phyloP scores from a whole-genome alignment of 2,888 invertebrate genomes.

The Megastigmus dorsalis region DNA sequence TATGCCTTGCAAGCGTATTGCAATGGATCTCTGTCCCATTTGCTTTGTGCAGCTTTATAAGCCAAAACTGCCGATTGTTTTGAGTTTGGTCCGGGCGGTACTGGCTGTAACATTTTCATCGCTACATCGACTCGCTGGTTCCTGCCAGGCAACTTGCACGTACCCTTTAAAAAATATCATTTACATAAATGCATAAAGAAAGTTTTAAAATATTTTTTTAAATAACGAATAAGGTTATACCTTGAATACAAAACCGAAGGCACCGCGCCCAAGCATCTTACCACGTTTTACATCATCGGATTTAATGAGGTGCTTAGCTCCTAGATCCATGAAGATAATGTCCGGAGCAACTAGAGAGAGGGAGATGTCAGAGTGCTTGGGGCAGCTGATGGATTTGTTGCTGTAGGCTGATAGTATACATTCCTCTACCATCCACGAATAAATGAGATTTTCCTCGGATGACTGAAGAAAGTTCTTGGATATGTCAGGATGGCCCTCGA shows the following conservation, averaged over 20 bases:
- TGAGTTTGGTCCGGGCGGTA: constrained; percentile 86
- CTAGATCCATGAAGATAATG: constrained; percentile 92
- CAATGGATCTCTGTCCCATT: constrained; percentile 95
- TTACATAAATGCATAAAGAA: too few species aligned
- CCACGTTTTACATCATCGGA: constrained; percentile 88
- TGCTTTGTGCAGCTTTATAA: constrained; percentile 81
- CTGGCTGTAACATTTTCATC: constrained; percentile 96
- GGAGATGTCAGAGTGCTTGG: constrained; percentile 85
- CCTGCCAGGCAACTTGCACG: constrained; percentile 79
- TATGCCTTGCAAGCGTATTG: constrained; percentile 97
- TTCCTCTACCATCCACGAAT: constrained; percentile 95
- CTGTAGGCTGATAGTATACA: constrained; percentile 93
- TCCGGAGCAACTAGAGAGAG: constrained; percentile 93
- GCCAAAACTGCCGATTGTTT: constrained; percentile 80
- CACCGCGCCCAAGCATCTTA: constrained; percentile 92
- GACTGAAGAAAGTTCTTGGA: constrained; percentile 68
- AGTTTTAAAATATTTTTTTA: too few species aligned
- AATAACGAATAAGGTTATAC: too few species aligned
- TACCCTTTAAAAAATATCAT: constrained; percentile 75
- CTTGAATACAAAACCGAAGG: constrained; percentile 97
- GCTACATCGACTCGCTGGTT: constrained; percentile 84
- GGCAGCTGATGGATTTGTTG: constrained; percentile 84
- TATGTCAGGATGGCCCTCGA: constrained; percentile 83
- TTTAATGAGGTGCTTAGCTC: constrained; percentile 86
- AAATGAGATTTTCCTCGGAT: constrained; percentile 74